These are phyloP conservation scores for Apodemia zela DNA, from an alignment of 2,888 invertebrate species.

Conservation along the genomic window DNA sequence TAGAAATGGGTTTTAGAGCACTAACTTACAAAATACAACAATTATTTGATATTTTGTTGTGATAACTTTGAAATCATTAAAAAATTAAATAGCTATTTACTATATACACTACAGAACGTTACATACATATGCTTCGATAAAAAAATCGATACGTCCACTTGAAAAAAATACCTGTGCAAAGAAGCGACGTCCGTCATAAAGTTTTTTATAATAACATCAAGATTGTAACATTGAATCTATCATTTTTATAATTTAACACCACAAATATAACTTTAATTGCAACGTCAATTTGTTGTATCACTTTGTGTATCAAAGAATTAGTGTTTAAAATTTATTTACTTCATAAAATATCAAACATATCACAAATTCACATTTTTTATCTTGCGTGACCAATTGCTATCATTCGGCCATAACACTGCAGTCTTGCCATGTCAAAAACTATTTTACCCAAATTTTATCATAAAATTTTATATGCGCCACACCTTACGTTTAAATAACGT, in stretches of 20 bases:
- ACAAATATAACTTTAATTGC: constrained; percentile 24
- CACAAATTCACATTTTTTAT: constrained; percentile 51
- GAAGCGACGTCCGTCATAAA: constrained; percentile 26
- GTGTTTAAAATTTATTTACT: constrained; percentile 36
- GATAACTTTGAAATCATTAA: background rate
- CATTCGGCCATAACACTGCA: background rate
- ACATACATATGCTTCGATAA: constrained; percentile 20
- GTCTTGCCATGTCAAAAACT: background rate
- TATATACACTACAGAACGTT: background rate
- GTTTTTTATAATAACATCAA: constrained; percentile 44
- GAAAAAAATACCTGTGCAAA: constrained; percentile 27
- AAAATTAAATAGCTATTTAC: background rate
- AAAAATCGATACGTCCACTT: constrained; percentile 49
- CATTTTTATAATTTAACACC: constrained; percentile 31
- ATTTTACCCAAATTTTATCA: background rate
- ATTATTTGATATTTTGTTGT: background rate
- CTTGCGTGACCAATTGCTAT: constrained; percentile 41
- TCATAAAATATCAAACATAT: constrained; percentile 40
- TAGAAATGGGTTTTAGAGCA: background rate
- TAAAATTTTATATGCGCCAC: background rate
- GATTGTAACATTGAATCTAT: constrained; percentile 49
- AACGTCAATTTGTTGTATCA: constrained; percentile 24
- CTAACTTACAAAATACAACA: background rate
- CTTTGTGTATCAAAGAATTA: constrained; percentile 20
- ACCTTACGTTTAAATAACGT: too few relatives aligned